These are phyloP conservation scores for Drosophila santomea DNA, from an alignment of 1,140 invertebrate species.

Conservation along the genomic window DNA sequence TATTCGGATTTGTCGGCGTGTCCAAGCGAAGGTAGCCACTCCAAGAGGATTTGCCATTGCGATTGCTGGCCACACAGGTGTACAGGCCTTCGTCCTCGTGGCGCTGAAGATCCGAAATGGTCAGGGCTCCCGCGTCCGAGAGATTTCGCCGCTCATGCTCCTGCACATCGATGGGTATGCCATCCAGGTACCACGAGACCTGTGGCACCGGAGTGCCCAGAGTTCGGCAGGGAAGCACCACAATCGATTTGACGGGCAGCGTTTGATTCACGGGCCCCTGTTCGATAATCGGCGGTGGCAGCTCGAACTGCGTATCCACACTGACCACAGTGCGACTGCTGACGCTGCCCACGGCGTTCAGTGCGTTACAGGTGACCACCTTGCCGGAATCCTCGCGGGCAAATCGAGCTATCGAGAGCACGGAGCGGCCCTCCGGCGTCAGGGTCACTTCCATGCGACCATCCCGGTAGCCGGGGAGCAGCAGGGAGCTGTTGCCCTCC, in stretches of 20 bases:
- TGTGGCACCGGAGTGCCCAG: constrained; percentile 90
- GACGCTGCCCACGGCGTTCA: constrained; percentile 92
- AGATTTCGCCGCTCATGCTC: constrained; percentile 88
- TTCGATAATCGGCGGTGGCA: constrained; percentile 94
- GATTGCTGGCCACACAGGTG: constrained; percentile 93
- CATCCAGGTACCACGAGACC: constrained; percentile 94
- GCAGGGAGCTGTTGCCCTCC: constrained; percentile 89
- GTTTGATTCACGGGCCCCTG: constrained; percentile 96
- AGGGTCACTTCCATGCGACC: constrained; percentile 87
- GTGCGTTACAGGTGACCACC: constrained; percentile 91
- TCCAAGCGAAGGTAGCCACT: constrained; percentile 91
- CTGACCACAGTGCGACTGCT: constrained; percentile 91
- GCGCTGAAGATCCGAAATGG: constrained; percentile 91
- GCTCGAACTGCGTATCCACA: constrained; percentile 91
- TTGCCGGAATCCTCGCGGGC: constrained; percentile 88
- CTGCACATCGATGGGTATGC: constrained; percentile 88
- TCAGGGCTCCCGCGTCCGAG: constrained; percentile 89
- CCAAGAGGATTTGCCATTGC: constrained; percentile 94
- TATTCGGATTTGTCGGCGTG: constrained; percentile 92
- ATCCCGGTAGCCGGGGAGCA: constrained; percentile 88
- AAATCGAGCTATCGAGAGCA: constrained; percentile 87
- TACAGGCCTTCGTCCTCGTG: constrained; percentile 90
- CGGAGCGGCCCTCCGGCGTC: constrained; percentile 87
- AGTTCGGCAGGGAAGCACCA: constrained; percentile 91
- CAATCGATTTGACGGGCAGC: constrained; percentile 90